These are phyloP conservation scores for Ornithorhynchus anatinus DNA, from an alignment of 2,113 vertebrate genomes.

Conservation along the genomic window DNA sequence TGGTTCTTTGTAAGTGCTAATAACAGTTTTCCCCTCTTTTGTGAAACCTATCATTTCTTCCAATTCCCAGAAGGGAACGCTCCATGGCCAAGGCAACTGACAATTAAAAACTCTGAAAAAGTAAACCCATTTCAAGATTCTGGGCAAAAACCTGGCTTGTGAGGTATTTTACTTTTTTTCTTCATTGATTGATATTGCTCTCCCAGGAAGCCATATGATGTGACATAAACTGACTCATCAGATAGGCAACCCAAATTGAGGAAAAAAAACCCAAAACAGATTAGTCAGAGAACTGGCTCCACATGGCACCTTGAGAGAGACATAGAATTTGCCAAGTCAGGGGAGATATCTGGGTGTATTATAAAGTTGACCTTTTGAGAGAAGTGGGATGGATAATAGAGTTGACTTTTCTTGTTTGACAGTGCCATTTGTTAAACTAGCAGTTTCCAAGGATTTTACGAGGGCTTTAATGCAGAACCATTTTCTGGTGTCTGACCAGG, in stretches of 20 bases:
- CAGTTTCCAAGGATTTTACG: neutral
- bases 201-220: neutral
- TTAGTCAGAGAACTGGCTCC: neutral
- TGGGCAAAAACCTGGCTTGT: too few relatives aligned
- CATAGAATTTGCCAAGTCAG: neutral
- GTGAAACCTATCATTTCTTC: too few relatives aligned
- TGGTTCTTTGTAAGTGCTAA: too few relatives aligned
- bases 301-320: neutral
- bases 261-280: neutral
- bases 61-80: too few relatives aligned
- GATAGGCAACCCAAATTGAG: neutral
- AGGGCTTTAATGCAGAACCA: too few relatives aligned
- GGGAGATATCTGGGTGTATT: neutral
- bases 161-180: too few relatives aligned
- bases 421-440: neutral
- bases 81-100: too few relatives aligned
- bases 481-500: too few relatives aligned
- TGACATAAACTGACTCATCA: conserved; percentile 19
- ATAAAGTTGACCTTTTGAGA: neutral
- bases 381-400: neutral
- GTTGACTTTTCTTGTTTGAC: neutral
- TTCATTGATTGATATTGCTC: too few relatives aligned
- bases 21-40: too few relatives aligned
- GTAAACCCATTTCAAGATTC: too few relatives aligned
- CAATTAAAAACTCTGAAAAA: too few relatives aligned